A percentile compares a stretch with the other conserved stretches of the same genome.
phyloP scores from a whole-genome alignment of 2,888 invertebrate genomes.

The Apodemia zela region DNA sequence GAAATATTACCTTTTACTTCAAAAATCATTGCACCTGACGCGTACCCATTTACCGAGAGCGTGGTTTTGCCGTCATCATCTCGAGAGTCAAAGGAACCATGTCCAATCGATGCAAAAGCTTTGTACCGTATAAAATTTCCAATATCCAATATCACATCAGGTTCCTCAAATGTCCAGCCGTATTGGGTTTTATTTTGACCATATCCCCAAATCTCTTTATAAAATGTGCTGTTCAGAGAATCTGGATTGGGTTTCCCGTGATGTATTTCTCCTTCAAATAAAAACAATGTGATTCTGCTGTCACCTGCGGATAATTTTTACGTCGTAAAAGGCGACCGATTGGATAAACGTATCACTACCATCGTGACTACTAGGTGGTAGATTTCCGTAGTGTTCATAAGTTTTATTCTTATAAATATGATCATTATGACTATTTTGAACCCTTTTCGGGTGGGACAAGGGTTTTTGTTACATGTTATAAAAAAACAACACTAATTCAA shows the following conservation, averaged over 20 bases:
- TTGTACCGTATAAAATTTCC: conserved; percentile 21
- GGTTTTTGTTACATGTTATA: no score
- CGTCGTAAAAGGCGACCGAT: no score
- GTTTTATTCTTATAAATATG: no score
- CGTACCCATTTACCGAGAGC: background rate
- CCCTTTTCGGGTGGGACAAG: no score
- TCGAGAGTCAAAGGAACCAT: conserved; percentile 1
- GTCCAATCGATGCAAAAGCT: conserved; percentile 23
- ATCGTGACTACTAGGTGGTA: no score
- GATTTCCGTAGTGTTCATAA: no score
- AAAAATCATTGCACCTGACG: background rate
- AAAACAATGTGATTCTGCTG: conserved; percentile 22
- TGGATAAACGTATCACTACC: no score
- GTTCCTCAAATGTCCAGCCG: conserved; percentile 26
- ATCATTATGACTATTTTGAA: no score
- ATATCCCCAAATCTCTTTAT: conserved; percentile 23
- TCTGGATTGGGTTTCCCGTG: conserved; percentile 5
- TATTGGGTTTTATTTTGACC: conserved; percentile 22
- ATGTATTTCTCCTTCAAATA: conserved; percentile 24
- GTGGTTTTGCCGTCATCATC: background rate
- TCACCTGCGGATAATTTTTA: conserved; percentile 17
- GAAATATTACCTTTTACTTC: background rate
- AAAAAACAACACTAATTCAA: no score
- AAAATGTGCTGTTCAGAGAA: conserved; percentile 3
- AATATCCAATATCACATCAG: conserved; percentile 19